Conservation (phyloP, 2,113 vertebrate species). For the Sialia sialis region DNA sequence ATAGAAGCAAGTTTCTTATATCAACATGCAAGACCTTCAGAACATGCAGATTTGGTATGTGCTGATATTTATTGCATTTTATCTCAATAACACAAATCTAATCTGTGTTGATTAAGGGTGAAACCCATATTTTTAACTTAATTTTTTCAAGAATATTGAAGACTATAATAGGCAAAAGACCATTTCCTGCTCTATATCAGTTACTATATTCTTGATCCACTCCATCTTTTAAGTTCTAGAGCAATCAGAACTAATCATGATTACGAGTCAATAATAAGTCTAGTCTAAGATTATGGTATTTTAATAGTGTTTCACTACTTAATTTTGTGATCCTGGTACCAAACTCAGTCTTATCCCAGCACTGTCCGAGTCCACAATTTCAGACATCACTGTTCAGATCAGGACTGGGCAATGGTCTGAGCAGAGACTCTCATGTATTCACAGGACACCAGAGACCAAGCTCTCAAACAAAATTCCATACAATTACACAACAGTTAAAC, state of each 20-base stretch:
- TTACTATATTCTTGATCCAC: neutral
- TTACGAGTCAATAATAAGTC: neutral
- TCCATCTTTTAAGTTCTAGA: neutral
- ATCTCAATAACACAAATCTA: neutral
- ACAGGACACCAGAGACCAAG: neutral
- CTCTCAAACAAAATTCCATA: neutral
- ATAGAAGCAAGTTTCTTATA: neutral
- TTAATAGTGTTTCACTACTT: neutral
- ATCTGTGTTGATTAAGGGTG: neutral
- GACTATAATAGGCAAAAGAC: neutral
- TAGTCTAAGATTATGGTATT: neutral
- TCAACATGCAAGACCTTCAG: neutral
- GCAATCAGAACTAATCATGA: neutral
- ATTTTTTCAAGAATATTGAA: neutral
- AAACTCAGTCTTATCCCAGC: neutral
- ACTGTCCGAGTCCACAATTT: neutral
- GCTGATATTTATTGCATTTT: neutral
- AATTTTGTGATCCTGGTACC: neutral
- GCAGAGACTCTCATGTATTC: neutral
- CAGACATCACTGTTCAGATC: neutral
- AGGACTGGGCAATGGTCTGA: neutral
- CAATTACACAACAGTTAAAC: neutral
- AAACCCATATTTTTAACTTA: neutral
- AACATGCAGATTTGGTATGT: neutral
- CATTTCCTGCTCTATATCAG: neutral